Conservation (phyloP, 1,140 invertebrate species). For the Chymomyza costata region DNA sequence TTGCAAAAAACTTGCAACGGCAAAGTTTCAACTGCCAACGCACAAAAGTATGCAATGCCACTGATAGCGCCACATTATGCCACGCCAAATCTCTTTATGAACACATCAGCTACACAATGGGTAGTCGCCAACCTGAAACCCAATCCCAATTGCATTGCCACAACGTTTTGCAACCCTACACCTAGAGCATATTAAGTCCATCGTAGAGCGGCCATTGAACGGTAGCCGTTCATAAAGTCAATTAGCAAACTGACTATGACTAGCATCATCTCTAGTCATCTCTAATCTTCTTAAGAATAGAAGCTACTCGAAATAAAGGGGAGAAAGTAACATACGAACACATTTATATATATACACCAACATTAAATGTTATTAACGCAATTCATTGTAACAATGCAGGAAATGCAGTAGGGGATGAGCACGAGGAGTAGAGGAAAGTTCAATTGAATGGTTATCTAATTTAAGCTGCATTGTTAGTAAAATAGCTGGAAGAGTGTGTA, state of each 20-base stretch:
- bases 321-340: no score
- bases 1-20: constrained; percentile 70
- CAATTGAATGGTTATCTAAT: constrained; percentile 67
- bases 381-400: constrained; percentile 4
- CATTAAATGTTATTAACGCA: constrained; percentile 72
- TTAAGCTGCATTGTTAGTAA: no score
- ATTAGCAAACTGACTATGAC: constrained; percentile 41
- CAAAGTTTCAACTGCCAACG: constrained; percentile 39
- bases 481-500: no score
- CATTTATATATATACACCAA: no score
- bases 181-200: background rate
- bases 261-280: no score
- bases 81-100: constrained; percentile 31
- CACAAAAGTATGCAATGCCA: constrained; percentile 51
- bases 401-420: constrained; percentile 8
- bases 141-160: no score
- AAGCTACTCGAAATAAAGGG: constrained; percentile 46
- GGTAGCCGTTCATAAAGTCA: constrained; percentile 51
- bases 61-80: constrained; percentile 27
- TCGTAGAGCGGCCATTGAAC: constrained; percentile 35
- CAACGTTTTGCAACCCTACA: no score
- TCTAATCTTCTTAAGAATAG: constrained; percentile 59
- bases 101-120: constrained; percentile 14
- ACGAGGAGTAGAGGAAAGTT: constrained; percentile 27
- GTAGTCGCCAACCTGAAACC: no score